A percentile compares a stretch with the other conserved stretches of the same genome.
phyloP scores from a whole-genome alignment of 1,140 invertebrate genomes.

The Ostrea edulis region DNA sequence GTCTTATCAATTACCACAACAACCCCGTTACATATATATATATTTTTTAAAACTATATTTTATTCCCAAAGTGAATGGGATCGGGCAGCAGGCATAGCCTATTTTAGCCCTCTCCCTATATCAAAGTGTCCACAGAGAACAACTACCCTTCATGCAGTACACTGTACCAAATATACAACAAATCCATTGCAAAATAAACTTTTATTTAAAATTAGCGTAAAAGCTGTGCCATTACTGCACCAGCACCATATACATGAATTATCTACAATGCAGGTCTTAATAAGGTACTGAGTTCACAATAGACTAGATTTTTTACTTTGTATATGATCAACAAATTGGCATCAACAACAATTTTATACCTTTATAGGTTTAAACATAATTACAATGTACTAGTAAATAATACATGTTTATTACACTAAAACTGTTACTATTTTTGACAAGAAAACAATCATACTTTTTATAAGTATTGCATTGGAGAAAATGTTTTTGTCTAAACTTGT shows the following conservation, averaged over 20 bases:
- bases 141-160: too few relatives aligned
- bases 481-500: not conserved
- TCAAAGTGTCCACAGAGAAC: too few relatives aligned
- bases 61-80: too few relatives aligned
- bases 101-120: too few relatives aligned
- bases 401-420: not conserved
- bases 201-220: slow-evolving; percentile 14
- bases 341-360: not conserved
- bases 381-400: not conserved
- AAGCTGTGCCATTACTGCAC: slow-evolving; percentile 24
- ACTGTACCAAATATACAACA: not conserved
- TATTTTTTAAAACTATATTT: too few relatives aligned
- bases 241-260: slow-evolving; percentile 11
- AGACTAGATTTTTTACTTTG: slow-evolving; percentile 4
- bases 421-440: too few relatives aligned
- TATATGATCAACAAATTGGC: not conserved
- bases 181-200: not conserved
- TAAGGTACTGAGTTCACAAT: not conserved
- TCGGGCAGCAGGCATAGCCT: too few relatives aligned
- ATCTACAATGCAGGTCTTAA: not conserved
- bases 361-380: not conserved
- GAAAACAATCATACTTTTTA: too few relatives aligned
- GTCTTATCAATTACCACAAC: too few relatives aligned
- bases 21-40: too few relatives aligned
- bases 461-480: too few relatives aligned